Base-by-base conservation (phyloP, 2,888 invertebrate genomes). In the Pocota personata region DNA sequence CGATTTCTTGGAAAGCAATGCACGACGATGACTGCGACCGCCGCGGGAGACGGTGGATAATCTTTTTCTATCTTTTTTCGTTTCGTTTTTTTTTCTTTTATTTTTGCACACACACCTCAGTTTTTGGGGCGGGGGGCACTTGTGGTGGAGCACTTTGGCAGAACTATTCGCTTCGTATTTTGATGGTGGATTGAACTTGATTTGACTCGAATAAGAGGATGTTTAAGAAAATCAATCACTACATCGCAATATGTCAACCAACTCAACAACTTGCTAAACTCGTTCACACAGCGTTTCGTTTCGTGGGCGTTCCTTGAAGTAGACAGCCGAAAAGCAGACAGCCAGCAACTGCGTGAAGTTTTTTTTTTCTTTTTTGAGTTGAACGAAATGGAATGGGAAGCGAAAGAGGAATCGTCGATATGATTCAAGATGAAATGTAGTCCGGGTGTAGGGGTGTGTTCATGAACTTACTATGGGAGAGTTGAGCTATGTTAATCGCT, bases 221-320 rank as follows among this genome's bases (percentile, higher is more conserved):
- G 67, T 75, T 83, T 76, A 75, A 84, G 67, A 86, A 86, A 86
- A 86, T 80, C 86, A 86, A 86, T 86, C 86, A 86, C 84, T 86
- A 86, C 86, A 86, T 86, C 86, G 86, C 86, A 86, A 82, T 86
- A 86, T 82, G 86, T 82, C 80, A 86, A 86, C 86, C 86, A 86
- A 86, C 86, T 86, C 80, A 86, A 86, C 86, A 86, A 86, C 86
- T 86, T 86, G 86, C 86, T 86, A 86, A 86, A 86, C 86, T 82
- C 76, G 86, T 80, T 77, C 86, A 69, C 62, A 71, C 66, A 66
- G 52, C 8, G 80, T 82, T 86, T 72, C 80, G 71, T 72, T 86
- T 80, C 57, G 71, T 30, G 30, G 46, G 30, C 14, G 72, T 76
- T 82, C 80, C 66, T 52, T 66, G 27, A 75, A 67, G 67, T 67